Evolutionary conservation across 2,113 vertebrate genomes (phyloP).

Genomic region (Apodemus speciosus): DNA sequence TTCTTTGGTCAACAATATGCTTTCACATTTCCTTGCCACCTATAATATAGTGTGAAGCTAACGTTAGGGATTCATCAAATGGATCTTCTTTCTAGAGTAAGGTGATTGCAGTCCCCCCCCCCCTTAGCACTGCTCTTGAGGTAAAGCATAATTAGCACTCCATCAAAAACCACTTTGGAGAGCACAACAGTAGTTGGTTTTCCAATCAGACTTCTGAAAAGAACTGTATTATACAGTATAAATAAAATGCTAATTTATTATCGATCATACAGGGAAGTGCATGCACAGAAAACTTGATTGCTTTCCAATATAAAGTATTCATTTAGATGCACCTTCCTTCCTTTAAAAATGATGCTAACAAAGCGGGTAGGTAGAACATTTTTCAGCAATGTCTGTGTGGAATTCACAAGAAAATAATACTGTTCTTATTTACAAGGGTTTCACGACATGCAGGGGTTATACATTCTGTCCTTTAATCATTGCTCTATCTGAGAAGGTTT

Average conservation of each 20-base stretch:
- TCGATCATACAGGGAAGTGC: slow-evolving; percentile 17
- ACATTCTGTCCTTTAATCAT: neutral
- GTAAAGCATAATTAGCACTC: slow-evolving; percentile 67
- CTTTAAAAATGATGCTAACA: slow-evolving; percentile 22
- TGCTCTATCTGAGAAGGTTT: neutral
- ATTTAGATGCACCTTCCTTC: slow-evolving; percentile 37
- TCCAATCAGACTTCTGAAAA: slow-evolving; percentile 65
- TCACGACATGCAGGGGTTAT: neutral
- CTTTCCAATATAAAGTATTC: slow-evolving; percentile 59
- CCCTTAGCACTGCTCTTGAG: slow-evolving; percentile 33
- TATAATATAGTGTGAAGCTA: neutral
- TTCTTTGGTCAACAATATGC: slow-evolving; percentile 43
- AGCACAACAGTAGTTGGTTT: slow-evolving; percentile 65
- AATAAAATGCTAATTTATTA: slow-evolving; percentile 76
- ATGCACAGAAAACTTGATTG: slow-evolving; percentile 31
- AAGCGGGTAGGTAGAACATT: neutral
- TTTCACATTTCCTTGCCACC: slow-evolving; percentile 17
- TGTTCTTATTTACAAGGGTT: neutral
- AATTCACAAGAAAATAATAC: slow-evolving; percentile 6
- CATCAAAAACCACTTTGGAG: slow-evolving; percentile 68
- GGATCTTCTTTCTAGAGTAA: neutral
- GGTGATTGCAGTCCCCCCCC: neutral
- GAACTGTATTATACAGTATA: slow-evolving; percentile 56
- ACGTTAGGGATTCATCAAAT: slow-evolving; percentile 21
- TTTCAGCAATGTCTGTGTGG: neutral